phyloP scores from a whole-genome alignment of 2,113 vertebrate species.

The Ia io region DNA sequence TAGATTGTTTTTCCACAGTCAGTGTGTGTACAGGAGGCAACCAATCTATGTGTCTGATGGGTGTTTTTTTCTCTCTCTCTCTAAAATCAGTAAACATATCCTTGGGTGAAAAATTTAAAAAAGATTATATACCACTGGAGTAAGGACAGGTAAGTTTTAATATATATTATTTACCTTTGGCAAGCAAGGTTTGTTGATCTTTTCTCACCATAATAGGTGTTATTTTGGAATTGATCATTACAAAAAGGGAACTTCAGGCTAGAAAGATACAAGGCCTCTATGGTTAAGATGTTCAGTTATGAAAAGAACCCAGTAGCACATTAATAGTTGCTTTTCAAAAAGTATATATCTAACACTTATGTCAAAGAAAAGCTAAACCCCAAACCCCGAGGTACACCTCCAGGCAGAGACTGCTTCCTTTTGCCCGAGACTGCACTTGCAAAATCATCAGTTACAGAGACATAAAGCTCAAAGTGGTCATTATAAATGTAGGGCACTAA shows the following conservation, averaged over 20 bases:
- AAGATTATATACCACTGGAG: background rate
- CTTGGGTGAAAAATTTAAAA: no score
- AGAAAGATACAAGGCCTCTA: background rate
- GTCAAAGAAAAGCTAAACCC: background rate
- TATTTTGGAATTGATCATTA: background rate
- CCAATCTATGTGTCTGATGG: no score
- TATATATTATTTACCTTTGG: background rate
- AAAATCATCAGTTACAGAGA: background rate
- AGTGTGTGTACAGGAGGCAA: no score
- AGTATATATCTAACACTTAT: background rate
- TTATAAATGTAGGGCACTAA: background rate
- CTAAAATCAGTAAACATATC: no score
- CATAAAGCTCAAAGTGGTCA: background rate
- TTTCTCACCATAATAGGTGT: background rate
- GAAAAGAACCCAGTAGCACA: background rate
- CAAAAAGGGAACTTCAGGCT: background rate
- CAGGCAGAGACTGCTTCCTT: background rate
- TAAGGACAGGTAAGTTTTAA: background rate
- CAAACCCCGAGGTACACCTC: background rate
- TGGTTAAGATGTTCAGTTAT: background rate
- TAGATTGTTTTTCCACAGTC: no score
- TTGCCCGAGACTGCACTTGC: background rate
- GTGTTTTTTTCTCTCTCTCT: no score
- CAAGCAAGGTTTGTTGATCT: background rate
- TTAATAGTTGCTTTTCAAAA: background rate